Evolutionary conservation across 2,113 vertebrate genomes (phyloP).

Genomic region (Castor canadensis): DNA sequence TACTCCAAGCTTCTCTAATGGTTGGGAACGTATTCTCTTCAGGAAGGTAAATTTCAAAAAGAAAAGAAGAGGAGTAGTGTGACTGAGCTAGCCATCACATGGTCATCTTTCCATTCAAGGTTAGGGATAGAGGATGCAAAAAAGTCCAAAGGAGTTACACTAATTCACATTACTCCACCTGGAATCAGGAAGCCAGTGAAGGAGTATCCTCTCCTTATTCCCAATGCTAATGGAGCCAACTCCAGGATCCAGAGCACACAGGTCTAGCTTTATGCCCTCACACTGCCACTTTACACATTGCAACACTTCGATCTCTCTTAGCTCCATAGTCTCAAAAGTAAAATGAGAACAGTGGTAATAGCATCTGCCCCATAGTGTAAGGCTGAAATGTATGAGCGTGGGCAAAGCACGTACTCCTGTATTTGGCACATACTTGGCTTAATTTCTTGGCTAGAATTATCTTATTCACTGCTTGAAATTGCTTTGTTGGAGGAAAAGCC

Average conservation of each 20-base stretch:
- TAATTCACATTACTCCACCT: background rate
- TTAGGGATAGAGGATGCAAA: too few relatives aligned
- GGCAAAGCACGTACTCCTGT: background rate
- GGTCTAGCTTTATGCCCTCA: background rate
- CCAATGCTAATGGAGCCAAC: background rate
- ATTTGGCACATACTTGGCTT: background rate
- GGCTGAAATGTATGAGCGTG: background rate
- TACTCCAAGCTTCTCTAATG: background rate
- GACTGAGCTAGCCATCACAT: background rate
- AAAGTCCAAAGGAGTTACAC: background rate
- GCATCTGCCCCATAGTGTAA: background rate
- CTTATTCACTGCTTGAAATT: constrained; percentile 35
- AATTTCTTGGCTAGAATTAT: constrained; percentile 4
- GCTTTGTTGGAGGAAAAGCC: background rate
- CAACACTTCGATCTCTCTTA: background rate
- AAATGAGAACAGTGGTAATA: background rate
- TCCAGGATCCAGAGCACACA: background rate
- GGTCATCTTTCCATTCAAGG: background rate
- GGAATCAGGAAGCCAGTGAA: background rate
- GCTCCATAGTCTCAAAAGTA: background rate
- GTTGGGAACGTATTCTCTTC: background rate
- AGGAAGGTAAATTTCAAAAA: background rate
- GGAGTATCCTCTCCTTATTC: too few relatives aligned
- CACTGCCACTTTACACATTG: background rate
- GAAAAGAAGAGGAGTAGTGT: background rate